Percentiles rank a stretch among this genome's conserved stretches.
Conservation (phyloP, 2,888 invertebrate genomes). For the Habrosyne pyritoides region DNA sequence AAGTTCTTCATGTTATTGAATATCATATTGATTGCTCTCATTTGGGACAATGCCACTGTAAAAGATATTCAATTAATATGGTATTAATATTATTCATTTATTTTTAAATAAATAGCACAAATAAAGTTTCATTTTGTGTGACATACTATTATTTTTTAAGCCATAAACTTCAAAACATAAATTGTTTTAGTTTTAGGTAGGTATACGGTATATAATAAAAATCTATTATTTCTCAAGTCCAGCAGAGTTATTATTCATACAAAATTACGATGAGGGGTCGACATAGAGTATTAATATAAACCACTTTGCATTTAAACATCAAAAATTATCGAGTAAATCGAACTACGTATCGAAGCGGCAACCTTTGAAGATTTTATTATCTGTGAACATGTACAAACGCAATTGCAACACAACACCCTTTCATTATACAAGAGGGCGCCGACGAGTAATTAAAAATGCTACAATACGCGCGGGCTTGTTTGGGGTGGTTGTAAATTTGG, state of each 20-base stretch:
- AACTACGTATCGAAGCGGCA: conserved; percentile 51
- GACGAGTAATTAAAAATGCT: conserved; percentile 67
- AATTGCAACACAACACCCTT: conserved; percentile 36
- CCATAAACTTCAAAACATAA: not conserved
- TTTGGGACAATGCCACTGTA: not conserved
- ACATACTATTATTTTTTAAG: no score
- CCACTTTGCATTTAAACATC: no score
- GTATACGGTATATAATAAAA: no score
- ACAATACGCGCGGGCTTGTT: conserved; percentile 57
- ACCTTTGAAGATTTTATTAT: conserved; percentile 57
- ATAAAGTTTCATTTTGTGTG: no score
- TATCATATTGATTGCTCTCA: not conserved
- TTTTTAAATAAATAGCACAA: no score
- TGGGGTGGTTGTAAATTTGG: conserved; percentile 66
- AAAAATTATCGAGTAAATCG: conserved; percentile 29
- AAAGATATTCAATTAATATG: not conserved
- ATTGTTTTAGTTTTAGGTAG: no score
- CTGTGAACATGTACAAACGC: conserved; percentile 49
- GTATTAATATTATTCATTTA: no score
- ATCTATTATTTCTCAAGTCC: not conserved
- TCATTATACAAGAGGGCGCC: conserved; percentile 57
- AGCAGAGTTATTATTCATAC: no score
- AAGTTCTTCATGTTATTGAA: not conserved
- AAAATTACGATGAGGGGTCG: not conserved
- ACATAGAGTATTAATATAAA: conserved; percentile 28